phyloP scores from a whole-genome alignment of 1,140 invertebrate species.

The Drosophila albomicans region DNA sequence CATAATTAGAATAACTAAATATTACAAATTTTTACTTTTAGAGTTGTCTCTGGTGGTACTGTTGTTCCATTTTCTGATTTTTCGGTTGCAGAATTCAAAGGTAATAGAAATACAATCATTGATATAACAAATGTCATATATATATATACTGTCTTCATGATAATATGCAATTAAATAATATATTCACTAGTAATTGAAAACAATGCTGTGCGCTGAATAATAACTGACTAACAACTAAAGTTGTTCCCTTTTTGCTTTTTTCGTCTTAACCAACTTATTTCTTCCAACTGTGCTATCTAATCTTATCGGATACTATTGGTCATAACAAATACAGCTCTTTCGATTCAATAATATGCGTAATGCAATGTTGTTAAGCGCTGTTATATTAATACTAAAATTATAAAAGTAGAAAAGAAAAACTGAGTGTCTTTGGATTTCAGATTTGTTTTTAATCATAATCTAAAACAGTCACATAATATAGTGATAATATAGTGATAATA shows the following conservation, averaged over 20 bases:
- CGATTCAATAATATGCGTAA: conserved; percentile 1
- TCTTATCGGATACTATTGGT: conserved; percentile 31
- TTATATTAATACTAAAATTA: too few relatives aligned
- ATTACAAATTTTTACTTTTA: conserved; percentile 12
- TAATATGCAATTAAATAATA: not conserved
- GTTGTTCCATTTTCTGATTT: conserved; percentile 6
- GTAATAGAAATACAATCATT: conserved; percentile 2
- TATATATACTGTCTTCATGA: conserved; percentile 16
- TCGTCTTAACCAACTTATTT: conserved; percentile 27
- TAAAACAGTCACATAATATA: too few relatives aligned
- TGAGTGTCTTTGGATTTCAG: too few relatives aligned
- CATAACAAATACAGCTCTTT: conserved; percentile 4
- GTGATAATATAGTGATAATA: too few relatives aligned
- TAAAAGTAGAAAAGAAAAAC: too few relatives aligned
- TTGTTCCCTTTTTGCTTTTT: not conserved
- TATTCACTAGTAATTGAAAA: not conserved
- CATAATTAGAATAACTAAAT: not conserved
- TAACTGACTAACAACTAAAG: conserved; percentile 41
- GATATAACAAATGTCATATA: not conserved
- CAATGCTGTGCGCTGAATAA: conserved; percentile 6
- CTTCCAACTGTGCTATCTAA: conserved; percentile 34
- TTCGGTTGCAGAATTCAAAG: not conserved
- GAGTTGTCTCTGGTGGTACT: not conserved
- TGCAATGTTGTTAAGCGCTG: not conserved
- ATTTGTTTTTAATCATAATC: too few relatives aligned